phyloP scores from a whole-genome alignment of 64 coral and sea anemone species.

The Stichodactyla mertensii region DNA sequence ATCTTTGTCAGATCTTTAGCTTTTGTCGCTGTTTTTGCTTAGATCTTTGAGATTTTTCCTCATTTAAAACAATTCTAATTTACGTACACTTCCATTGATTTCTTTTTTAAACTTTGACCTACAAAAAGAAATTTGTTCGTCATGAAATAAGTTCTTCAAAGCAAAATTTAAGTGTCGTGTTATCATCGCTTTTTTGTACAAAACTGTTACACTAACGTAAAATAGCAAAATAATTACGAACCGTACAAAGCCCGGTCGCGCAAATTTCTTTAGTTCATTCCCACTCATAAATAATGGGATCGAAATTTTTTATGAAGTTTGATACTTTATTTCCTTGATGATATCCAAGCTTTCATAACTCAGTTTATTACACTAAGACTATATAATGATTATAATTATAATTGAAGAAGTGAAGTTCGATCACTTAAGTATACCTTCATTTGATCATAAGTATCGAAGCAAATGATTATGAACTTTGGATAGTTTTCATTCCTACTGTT shows the following conservation, averaged over 20 bases:
- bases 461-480: background rate
- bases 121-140: background rate
- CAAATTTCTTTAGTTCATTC: background rate
- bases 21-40: background rate
- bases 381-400: background rate
- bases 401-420: background rate
- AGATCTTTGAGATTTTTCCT: background rate
- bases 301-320: background rate
- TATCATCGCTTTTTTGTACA: background rate
- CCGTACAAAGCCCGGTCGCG: background rate
- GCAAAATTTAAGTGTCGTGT: no score
- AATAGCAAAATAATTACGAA: background rate
- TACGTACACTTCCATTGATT: background rate
- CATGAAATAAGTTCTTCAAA: background rate
- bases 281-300: background rate
- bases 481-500: background rate
- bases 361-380: background rate
- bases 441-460: background rate
- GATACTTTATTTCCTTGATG: background rate
- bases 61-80: background rate
- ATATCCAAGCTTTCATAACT: background rate
- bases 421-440: background rate
- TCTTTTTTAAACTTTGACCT: background rate
- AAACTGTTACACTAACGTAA: background rate
- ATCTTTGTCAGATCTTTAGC: background rate